Evolutionary conservation across 2,888 invertebrate genomes (phyloP).

Genomic region (Physocephala rufipes): DNA sequence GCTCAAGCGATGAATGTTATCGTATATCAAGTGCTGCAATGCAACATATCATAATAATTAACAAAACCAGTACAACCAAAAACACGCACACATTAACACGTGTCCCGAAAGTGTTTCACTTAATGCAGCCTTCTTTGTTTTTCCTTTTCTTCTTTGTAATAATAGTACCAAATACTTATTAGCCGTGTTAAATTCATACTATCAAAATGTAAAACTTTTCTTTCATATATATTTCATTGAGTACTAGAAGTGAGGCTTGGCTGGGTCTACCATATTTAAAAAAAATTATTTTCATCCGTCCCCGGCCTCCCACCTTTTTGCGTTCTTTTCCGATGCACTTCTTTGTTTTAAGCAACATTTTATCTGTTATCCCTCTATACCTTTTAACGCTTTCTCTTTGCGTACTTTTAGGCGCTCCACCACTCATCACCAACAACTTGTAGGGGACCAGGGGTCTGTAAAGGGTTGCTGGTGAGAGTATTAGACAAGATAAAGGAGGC

Average conservation of each 20-base stretch:
- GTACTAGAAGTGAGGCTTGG: too few relatives aligned
- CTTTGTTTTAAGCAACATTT: too few relatives aligned
- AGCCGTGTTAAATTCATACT: neutral
- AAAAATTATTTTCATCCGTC: neutral
- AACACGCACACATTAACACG: conserved; percentile 2
- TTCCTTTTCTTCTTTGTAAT: too few relatives aligned
- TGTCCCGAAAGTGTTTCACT: conserved; percentile 38
- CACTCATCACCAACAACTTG: too few relatives aligned
- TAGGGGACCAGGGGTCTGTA: too few relatives aligned
- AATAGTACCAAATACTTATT: conserved; percentile 13
- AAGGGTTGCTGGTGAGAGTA: neutral
- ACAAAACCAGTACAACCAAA: conserved; percentile 24
- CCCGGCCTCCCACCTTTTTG: neutral
- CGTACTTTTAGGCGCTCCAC: too few relatives aligned
- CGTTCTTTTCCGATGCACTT: too few relatives aligned
- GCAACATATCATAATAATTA: conserved; percentile 38
- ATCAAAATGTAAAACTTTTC: conserved; percentile 32
- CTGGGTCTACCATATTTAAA: too few relatives aligned
- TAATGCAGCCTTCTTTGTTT: conserved; percentile 38
- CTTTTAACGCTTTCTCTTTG: neutral
- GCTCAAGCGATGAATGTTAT: neutral
- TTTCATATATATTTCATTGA: conserved; percentile 29
- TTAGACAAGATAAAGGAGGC: too few relatives aligned
- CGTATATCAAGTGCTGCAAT: conserved; percentile 22
- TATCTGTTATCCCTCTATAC: neutral